phyloP scores from a whole-genome alignment of 1,140 invertebrate genomes.

The Triops cancriformis region DNA sequence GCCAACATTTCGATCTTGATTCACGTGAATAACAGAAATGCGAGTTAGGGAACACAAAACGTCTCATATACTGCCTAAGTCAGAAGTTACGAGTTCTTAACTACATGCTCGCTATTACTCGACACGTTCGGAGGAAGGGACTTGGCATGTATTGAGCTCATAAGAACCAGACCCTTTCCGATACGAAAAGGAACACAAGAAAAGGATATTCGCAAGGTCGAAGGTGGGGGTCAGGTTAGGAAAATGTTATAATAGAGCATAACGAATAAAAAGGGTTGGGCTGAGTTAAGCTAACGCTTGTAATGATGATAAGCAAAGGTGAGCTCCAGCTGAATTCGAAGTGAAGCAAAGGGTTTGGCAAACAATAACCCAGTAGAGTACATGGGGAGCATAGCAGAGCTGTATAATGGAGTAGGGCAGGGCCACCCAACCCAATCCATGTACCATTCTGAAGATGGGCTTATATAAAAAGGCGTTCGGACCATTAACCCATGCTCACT shows the following conservation, averaged over 20 bases:
- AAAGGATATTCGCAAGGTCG: background rate
- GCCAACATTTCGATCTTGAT: background rate
- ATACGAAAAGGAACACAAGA: background rate
- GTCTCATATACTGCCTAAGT: background rate
- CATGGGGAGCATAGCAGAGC: background rate
- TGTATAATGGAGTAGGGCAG: constrained; percentile 10
- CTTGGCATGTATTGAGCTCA: background rate
- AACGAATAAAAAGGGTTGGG: constrained; percentile 1
- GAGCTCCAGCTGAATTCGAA: background rate
- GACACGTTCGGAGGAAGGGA: background rate
- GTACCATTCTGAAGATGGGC: background rate
- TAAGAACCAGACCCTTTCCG: background rate
- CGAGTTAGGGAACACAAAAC: background rate
- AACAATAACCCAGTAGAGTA: constrained; percentile 13
- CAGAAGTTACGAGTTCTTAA: background rate
- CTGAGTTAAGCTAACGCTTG: background rate
- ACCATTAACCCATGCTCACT: background rate
- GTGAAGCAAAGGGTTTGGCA: background rate
- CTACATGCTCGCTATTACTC: background rate
- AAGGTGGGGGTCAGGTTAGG: background rate
- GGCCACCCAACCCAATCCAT: constrained; percentile 12
- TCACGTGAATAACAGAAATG: background rate
- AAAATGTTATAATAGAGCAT: background rate
- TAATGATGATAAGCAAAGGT: background rate
- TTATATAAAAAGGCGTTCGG: background rate